Evolutionary conservation across 2,797 vertebrate species (phyloP).

Genomic region (Crenichthys baileyi): DNA sequence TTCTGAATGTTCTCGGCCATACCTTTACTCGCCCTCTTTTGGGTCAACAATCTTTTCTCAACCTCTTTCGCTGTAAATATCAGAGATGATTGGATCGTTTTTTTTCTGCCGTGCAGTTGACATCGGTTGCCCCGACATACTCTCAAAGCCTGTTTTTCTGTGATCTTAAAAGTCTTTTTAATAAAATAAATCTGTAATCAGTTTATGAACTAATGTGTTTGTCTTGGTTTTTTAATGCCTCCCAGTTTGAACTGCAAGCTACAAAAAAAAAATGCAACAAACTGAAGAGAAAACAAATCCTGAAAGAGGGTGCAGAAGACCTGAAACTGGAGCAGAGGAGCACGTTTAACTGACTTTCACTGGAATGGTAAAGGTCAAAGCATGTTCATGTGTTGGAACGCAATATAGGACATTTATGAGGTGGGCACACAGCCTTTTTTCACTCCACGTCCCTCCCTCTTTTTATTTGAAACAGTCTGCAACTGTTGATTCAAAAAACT

Average conservation of each 20-base stretch:
- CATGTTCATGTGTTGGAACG: too few species aligned
- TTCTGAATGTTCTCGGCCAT: constrained; percentile 69
- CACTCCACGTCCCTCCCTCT: background rate
- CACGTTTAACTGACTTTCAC: background rate
- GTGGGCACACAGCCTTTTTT: background rate
- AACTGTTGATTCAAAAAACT: background rate
- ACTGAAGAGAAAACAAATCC: too few species aligned
- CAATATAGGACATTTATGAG: background rate
- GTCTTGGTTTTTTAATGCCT: background rate
- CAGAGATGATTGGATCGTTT: constrained; percentile 73
- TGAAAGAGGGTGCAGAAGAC: too few species aligned
- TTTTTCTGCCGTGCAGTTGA: constrained; percentile 70
- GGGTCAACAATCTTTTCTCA: constrained; percentile 67
- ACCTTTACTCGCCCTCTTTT: constrained; percentile 38
- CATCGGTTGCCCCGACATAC: constrained; percentile 91
- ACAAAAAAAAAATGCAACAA: too few species aligned
- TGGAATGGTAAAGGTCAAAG: background rate
- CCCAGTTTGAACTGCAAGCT: too few species aligned
- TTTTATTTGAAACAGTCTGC: background rate
- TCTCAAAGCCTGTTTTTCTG: constrained; percentile 83
- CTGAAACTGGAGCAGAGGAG: too few species aligned
- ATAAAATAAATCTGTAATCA: constrained; percentile 83
- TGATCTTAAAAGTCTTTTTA: constrained; percentile 81
- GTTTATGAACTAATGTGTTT: constrained; percentile 51
- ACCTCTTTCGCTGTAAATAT: constrained; percentile 91